Base-by-base conservation (phyloP, 23 tunicate species). In the Ascidia mentula region DNA sequence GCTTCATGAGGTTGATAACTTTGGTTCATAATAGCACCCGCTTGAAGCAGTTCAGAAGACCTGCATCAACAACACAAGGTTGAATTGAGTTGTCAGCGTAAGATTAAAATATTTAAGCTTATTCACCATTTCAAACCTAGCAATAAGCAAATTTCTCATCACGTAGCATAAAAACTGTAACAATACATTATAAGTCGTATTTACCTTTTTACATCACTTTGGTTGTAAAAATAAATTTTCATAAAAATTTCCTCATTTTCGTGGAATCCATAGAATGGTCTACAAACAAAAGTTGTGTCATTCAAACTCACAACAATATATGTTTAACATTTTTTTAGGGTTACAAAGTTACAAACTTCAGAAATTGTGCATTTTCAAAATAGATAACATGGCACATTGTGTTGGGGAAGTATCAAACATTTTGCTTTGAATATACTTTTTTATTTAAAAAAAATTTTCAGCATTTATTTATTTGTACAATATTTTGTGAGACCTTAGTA, bases 1-100 rank as follows among this genome's bases (percentile, higher is more conserved):
- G 93, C 93, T 88, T 93, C 93, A 69, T 88, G 93, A 0, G 89
- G 83, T 77, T 93, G 93, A 80, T 88, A 93, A 6, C 76, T 60
- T 34, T 71, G 74, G 69, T 88, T 77, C 93, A 93, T 79, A 37
- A 93, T 79, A 22, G 86, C 84, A 0, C 93, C 98, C 8, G 86
- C 82, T 73, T 88, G 98, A 30, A 93, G 81, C 9, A 88, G 40
- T 3, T 93, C 98, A 32, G 85, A 69, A 38, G 93, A 89, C 39
- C 98, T 93, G 69, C 2, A 46, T 7, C 22, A 6, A 9, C 24
- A 53, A 5, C 24, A 53, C 24, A 5, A n/a, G n/a, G 7, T 6
- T 53, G 7, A 53, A 3, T 53, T 53, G 1, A 53, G 24, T 1
- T 3, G 65, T 53, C 36, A 4, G 30, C 18, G 75, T 17, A 72